Base-by-base conservation (phyloP, 23 tunicate species). In the Aplidium turbinatum region DNA sequence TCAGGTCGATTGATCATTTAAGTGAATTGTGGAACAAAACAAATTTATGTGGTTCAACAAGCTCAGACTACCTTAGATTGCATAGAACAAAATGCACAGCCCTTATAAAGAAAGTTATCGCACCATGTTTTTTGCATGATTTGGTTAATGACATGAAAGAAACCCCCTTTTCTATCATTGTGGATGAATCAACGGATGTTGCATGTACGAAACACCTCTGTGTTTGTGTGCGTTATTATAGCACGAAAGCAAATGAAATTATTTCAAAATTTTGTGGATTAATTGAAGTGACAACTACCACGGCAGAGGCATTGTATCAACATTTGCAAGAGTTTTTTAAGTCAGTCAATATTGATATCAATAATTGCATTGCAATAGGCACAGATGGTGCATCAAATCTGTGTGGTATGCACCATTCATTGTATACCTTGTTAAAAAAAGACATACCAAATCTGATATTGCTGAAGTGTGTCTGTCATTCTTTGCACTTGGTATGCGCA, bases 321-420 rank as follows among this genome's bases (percentile, higher is more conserved):
- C 72, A 65, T 65, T 4, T 65, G 7, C n/a, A 65, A 38, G 48
- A 18, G 3, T 65, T 35, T 65, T 65, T 65, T 6, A 5, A 60
- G 3, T 26, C 9, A 28, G 38, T 5, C 31, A 38, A 22, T 9
- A n/a, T 65, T 65, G 72, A 65, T 38, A 36, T 35, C 16, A 65
- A 65, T 3, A 6, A 18, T 4, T 65, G 72, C 50, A 19, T 65
- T 65, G 72, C 26, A 9, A 18, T 65, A 36, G 72, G 72, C 28
- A 35, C 50, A 65, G 72, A 65, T 65, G 72, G 72, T 6, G 72
- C 50, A 18, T 65, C 72, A 2, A 65, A 65, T 65, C 23, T 65
- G 72, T 65, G 72, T 65, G 72, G 72, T 38, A 36, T 27, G 19
- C n/a, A 65, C 38, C 72, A 65, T 16, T 38, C 50, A 65, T 38